Base-by-base conservation (phyloP, 2,113 vertebrate species). In the Pteronura brasiliensis region DNA sequence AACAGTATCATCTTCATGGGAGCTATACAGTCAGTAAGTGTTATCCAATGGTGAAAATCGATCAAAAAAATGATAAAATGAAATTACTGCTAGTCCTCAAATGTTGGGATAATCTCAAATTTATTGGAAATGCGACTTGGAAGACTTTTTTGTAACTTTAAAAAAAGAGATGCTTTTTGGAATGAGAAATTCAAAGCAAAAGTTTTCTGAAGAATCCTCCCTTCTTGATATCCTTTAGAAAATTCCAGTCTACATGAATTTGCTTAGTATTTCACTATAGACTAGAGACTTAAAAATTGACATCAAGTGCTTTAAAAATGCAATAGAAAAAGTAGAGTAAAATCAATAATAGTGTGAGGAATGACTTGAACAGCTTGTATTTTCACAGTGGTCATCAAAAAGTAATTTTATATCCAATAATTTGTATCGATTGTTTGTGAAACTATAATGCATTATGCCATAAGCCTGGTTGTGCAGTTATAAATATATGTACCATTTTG, bases 371-470 rank as follows among this genome's bases (percentile, higher is more conserved):
- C 97, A 98, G 98, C 98, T 99, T 98, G 98, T 99, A 98, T 99
- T 99, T 99, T 99, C 98, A 98, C 98, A 97, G 98, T 98, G 98
- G 98, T 99, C 99, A 99, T 99, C 99, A 99, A 99, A 99, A 99
- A 99, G 99, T 99, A 99, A 99, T 99, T 99, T 99, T 99, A 99
- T 99, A 99, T 98, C 98, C 98, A 99, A 99, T 99, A 99, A 99
- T 99, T 97, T 96, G 67, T 99, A 99, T 99, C 95, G 99, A 99
- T 99, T 99, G 98, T 98, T 98, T 98, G 95, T 98, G 98, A 98
- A 98, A 98, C 98, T 94, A 71, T 95, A 99, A 98, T 98, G 97
- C 98, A 92, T 98, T 97, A 98, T 98, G 96, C 98, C 98, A 89
- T 88, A 98, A 94, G 98, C 95, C 95, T 98, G 42, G 34, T 98